Evolutionary conservation across 2,797 vertebrate genomes (phyloP), one percentile per base, ranked within the genome.

Genomic region (Anguilla anguilla): DNA sequence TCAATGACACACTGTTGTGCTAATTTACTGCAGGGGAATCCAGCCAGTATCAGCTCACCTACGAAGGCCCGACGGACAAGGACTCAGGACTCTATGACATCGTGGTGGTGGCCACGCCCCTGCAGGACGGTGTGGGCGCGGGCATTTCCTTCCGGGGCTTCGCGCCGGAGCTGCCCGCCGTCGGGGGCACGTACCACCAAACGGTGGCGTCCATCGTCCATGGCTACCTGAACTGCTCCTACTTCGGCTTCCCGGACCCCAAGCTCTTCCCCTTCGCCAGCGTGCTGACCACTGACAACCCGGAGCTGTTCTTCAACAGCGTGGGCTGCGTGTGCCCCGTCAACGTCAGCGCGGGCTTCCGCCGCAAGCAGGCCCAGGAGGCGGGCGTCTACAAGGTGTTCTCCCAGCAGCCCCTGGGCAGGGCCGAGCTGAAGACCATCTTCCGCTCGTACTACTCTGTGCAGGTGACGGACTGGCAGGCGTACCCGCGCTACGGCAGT

Each of bases 371-470:
- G 95, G 98, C 98, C 0, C 98, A 99, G 88, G 98, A 99, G 89
- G 98, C 98, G 0, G 97, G 97, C 0, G 96, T 99, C 10, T 99
- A 98, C 95, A 97, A 99, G 25, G 98, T 99, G 83, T 97, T 98
- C 89, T 99, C 99, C 0, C 96, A 91, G 0, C 94, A 94, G 46
- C 96, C 96, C 0, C 95, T 99, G 90, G 96, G 96, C 39, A 98
- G 97, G 93, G 89, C 93, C 2, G 96, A 99, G 92, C 96, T 99
- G 19, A 99, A 99, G 95, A 98, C 96, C 0, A 96, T 99, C 28
- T 99, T 99, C 95, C 98, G 97, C 94, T 99, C 98, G 0, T 99
- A 99, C 94, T 99, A 99, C 93, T 99, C 99, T 0, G 98, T 99
- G 46, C 99, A 99, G 95, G 97, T 97, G 82, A 96, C 96, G 0